Conservation (phyloP, 2,888 invertebrate genomes). For the Patella ulyssiponensis region DNA sequence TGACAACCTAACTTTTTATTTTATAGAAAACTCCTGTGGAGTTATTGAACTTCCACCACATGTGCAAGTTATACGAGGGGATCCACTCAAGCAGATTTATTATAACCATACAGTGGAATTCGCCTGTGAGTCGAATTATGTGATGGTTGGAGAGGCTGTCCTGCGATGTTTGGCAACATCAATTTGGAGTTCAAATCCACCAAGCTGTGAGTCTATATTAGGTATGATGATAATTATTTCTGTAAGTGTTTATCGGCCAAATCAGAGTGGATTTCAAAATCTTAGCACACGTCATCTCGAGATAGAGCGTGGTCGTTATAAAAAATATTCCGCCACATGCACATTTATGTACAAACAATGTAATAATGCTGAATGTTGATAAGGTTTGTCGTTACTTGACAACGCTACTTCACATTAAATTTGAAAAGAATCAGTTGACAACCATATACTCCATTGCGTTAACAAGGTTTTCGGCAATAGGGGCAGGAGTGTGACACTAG, state of each 20-base stretch:
- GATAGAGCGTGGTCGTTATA: slow-evolving; percentile 4
- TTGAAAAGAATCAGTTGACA: no score
- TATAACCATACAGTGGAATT: slow-evolving; percentile 43
- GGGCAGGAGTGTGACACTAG: no score
- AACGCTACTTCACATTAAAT: no score
- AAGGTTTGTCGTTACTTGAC: no score
- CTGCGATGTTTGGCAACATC: slow-evolving; percentile 58
- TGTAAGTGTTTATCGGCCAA: slow-evolving; percentile 8
- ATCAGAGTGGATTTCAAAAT: not conserved
- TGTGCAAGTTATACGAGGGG: slow-evolving; percentile 16
- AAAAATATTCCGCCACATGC: slow-evolving; percentile 19
- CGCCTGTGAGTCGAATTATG: slow-evolving; percentile 53
- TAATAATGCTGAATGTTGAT: no score
- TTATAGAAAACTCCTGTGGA: slow-evolving; percentile 21
- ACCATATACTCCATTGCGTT: no score
- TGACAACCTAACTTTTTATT: not conserved
- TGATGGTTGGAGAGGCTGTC: slow-evolving; percentile 47
- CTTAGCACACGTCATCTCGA: no score
- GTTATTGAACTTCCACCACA: not conserved
- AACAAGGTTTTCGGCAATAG: no score
- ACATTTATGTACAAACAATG: slow-evolving; percentile 12
- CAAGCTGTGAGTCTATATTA: slow-evolving; percentile 21
- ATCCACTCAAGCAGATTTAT: slow-evolving; percentile 17
- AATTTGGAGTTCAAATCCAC: slow-evolving; percentile 44
- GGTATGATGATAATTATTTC: slow-evolving; percentile 16